phyloP scores from a whole-genome alignment of 1,140 invertebrate genomes.

The Laodelphax striatellus region DNA sequence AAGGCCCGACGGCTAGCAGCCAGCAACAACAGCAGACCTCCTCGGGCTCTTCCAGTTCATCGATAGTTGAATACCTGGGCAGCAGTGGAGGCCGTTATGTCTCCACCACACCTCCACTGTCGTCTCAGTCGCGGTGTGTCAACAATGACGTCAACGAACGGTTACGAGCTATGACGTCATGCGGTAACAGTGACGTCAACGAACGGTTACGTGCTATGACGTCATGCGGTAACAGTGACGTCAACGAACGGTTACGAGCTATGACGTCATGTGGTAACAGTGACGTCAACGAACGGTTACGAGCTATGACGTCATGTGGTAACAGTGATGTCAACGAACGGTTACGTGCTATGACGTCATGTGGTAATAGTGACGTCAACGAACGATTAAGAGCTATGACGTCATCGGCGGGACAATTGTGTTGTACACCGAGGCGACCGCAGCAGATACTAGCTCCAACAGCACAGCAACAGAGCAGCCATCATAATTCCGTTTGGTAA shows the following conservation, averaged over 20 bases:
- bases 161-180: too few relatives aligned
- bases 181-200: too few relatives aligned
- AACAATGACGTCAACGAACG: too few relatives aligned
- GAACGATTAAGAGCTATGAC: neutral
- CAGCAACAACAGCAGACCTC: neutral
- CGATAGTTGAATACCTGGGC: conserved; percentile 13
- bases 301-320: too few relatives aligned
- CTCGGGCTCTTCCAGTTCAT: neutral
- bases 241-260: too few relatives aligned
- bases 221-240: too few relatives aligned
- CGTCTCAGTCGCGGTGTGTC: neutral
- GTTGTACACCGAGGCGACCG: neutral
- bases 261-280: too few relatives aligned
- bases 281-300: too few relatives aligned
- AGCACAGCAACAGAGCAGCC: neutral
- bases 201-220: too few relatives aligned
- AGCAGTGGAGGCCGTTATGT: conserved; percentile 10
- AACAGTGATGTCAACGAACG: too few relatives aligned
- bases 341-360: neutral
- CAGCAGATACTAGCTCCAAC: neutral
- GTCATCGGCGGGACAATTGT: neutral
- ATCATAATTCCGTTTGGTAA: neutral
- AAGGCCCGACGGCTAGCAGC: neutral
- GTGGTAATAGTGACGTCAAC: too few relatives aligned
- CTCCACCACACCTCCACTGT: conserved; percentile 6